Percentiles rank a stretch among this genome's conserved stretches.
Evolutionary conservation across 2,888 invertebrate genomes (phyloP).

Genomic region (Drosophila macrospina): DNA sequence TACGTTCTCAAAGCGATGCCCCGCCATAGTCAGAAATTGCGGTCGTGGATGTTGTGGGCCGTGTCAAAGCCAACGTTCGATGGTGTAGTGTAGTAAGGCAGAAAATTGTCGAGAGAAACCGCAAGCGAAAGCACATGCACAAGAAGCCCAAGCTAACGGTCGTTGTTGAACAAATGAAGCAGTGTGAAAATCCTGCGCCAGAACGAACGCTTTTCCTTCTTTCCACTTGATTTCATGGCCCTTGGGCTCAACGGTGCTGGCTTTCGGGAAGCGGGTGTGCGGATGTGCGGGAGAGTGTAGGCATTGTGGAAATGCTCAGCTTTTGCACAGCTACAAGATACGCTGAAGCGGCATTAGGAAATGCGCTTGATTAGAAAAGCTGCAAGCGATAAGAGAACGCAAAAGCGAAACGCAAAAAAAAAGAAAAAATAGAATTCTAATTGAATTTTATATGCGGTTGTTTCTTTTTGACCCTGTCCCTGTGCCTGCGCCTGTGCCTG

Average conservation of each 20-base stretch:
- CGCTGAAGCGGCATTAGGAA: constrained; percentile 47
- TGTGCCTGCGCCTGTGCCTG: background rate
- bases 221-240: constrained; percentile 78
- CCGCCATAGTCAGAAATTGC: constrained; percentile 14
- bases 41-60: constrained; percentile 21
- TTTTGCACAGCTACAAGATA: constrained; percentile 54
- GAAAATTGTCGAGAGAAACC: constrained; percentile 75
- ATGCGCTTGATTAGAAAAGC: constrained; percentile 78
- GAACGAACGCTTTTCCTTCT: constrained; percentile 51
- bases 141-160: constrained; percentile 23
- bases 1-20: constrained; percentile 58
- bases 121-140: constrained; percentile 26
- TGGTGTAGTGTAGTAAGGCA: constrained; percentile 77
- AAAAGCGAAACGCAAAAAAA: constrained; percentile 31
- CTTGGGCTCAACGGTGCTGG: constrained; percentile 20
- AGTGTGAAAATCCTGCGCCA: constrained; percentile 70
- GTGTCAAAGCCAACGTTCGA: constrained; percentile 67
- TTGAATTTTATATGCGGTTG: constrained; percentile 72
- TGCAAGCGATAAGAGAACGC: constrained; percentile 61
- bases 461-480: constrained; percentile 14
- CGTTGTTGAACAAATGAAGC: constrained; percentile 69
- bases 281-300: background rate
- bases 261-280: background rate
- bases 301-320: constrained; percentile 16
- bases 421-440: constrained; percentile 68